phyloP scores from a whole-genome alignment of 2,797 vertebrate species.

The Kryptopterus vitreolus region DNA sequence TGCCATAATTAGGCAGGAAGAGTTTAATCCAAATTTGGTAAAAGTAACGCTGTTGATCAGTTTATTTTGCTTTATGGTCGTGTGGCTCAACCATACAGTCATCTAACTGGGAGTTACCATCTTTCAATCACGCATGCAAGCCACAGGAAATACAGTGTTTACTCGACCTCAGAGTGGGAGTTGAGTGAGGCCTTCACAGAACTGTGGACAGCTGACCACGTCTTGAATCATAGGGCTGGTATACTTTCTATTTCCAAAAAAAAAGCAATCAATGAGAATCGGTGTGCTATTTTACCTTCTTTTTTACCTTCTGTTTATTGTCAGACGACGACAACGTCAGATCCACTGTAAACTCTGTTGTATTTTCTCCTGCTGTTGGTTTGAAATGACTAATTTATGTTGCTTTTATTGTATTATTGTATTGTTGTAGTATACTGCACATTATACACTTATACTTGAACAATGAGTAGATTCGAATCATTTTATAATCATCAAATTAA shows the following conservation, averaged over 20 bases:
- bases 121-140: constrained; percentile 25
- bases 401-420: no score
- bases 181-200: background rate
- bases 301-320: constrained; percentile 35
- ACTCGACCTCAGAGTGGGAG: constrained; percentile 19
- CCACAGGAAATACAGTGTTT: constrained; percentile 40
- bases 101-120: constrained; percentile 18
- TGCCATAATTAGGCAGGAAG: constrained; percentile 43
- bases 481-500: background rate
- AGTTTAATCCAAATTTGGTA: constrained; percentile 31
- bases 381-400: background rate
- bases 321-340: constrained; percentile 1
- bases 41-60: constrained; percentile 32
- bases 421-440: no score
- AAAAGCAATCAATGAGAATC: constrained; percentile 16
- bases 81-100: constrained; percentile 9
- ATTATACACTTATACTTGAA: background rate
- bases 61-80: constrained; percentile 45
- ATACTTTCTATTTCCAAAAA: background rate
- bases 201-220: constrained; percentile 9
- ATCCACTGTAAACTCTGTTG: background rate
- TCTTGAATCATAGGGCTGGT: constrained; percentile 1
- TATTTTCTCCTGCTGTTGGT: background rate
- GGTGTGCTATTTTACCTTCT: constrained; percentile 8
- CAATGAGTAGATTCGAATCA: background rate